Conservation (phyloP, 2,113 vertebrate species). For the Henicopernis longicauda region DNA sequence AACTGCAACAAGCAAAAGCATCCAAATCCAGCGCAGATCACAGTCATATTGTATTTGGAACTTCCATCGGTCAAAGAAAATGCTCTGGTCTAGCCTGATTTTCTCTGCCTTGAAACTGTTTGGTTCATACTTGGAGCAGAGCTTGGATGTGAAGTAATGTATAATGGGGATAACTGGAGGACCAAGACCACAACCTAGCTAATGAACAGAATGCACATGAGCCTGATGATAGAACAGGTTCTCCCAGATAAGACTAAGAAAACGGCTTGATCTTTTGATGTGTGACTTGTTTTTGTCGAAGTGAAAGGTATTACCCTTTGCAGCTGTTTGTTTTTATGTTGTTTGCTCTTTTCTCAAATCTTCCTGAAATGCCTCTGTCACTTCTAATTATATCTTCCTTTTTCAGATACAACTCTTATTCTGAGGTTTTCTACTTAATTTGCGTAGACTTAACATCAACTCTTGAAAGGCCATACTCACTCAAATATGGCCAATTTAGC, state of each 20-base stretch:
- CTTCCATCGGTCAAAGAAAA: not conserved
- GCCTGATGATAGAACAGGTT: not conserved
- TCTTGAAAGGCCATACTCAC: not conserved
- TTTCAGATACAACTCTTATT: not conserved
- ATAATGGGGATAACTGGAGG: not conserved
- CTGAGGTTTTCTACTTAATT: not conserved
- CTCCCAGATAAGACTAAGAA: not conserved
- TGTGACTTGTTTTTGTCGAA: not conserved
- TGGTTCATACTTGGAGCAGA: not conserved
- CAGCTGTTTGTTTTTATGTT: not conserved
- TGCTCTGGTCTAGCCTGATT: not conserved
- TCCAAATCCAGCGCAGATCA: not conserved
- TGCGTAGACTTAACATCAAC: not conserved
- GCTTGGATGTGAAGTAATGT: not conserved
- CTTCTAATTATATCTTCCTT: not conserved
- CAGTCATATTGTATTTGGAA: not conserved
- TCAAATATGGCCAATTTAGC: not conserved
- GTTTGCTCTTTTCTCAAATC: not conserved
- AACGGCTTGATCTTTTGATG: not conserved
- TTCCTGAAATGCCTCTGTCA: not conserved
- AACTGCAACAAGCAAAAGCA: not conserved
- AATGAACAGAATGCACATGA: not conserved
- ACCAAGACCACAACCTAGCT: not conserved
- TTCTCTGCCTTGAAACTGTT: not conserved
- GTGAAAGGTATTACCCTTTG: not conserved